phyloP scores from a whole-genome alignment of 2,888 invertebrate species.

The Trachelus iudaicus region DNA sequence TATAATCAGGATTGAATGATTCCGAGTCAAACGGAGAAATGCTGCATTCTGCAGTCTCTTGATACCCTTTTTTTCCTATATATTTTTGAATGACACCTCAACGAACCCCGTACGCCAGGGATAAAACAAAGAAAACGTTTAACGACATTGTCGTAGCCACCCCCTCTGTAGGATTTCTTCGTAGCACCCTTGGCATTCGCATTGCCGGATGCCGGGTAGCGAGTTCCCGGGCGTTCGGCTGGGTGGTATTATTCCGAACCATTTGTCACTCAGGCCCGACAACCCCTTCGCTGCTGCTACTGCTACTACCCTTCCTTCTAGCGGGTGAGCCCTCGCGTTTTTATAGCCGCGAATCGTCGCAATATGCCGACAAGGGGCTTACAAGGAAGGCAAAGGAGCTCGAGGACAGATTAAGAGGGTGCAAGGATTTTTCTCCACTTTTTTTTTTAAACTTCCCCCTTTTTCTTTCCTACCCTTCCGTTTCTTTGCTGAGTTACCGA shows the following conservation, averaged over 20 bases:
- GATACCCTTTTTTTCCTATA: background rate
- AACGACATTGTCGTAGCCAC: constrained; percentile 50
- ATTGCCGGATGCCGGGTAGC: constrained; percentile 37
- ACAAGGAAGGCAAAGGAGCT: constrained; percentile 40
- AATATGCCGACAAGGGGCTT: constrained; percentile 65
- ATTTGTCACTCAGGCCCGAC: constrained; percentile 62
- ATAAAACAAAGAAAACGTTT: constrained; percentile 55
- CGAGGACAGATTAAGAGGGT: constrained; percentile 59
- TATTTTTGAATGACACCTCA: background rate
- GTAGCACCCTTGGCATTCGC: constrained; percentile 28
- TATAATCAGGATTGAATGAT: background rate
- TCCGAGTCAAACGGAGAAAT: background rate
- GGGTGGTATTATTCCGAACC: constrained; percentile 65
- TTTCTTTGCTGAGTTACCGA: background rate
- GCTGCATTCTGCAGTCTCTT: background rate
- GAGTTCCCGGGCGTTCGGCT: constrained; percentile 48
- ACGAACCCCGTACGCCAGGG: background rate
- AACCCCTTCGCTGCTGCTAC: constrained; percentile 63
- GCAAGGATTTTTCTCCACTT: constrained; percentile 43
- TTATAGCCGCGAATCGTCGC: constrained; percentile 65
- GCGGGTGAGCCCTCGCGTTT: constrained; percentile 44
- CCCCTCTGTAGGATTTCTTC: constrained; percentile 24
- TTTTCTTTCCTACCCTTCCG: constrained; percentile 9
- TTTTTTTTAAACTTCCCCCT: constrained; percentile 17
- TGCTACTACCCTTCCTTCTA: constrained; percentile 38